These are phyloP conservation scores for Gymnodraco acuticeps DNA, from an alignment of 2,797 vertebrate species.

Conservation along the genomic window DNA sequence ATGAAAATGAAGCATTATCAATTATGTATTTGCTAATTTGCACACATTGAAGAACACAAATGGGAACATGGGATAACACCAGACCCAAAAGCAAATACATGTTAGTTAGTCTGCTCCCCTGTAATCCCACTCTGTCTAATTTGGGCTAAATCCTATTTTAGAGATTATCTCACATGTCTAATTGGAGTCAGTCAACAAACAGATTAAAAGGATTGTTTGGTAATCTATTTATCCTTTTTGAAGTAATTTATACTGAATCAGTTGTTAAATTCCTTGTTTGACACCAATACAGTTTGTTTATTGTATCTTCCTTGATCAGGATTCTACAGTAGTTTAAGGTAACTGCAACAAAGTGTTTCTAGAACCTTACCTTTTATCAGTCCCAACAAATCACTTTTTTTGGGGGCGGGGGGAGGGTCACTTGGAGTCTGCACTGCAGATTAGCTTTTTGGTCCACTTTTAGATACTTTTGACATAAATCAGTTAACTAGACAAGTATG, in stretches of 20 bases:
- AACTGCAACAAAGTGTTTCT: background rate
- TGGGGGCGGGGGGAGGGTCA: slow-evolving; percentile 13
- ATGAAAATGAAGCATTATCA: no score
- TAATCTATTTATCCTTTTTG: background rate
- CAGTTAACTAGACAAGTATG: background rate
- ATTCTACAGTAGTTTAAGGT: slow-evolving; percentile 2
- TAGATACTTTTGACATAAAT: slow-evolving; percentile 20
- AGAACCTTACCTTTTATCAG: slow-evolving; percentile 5
- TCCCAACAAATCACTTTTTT: slow-evolving; percentile 18
- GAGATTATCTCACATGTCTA: slow-evolving; percentile 39
- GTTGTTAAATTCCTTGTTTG: no score
- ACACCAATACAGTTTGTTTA: background rate
- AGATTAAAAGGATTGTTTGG: background rate
- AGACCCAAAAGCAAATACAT: no score
- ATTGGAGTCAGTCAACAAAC: slow-evolving; percentile 15
- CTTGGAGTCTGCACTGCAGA: slow-evolving; percentile 27
- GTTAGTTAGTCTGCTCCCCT: background rate
- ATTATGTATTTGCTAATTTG: no score
- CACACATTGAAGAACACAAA: no score
- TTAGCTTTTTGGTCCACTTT: slow-evolving; percentile 40
- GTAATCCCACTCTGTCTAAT: slow-evolving; percentile 34
- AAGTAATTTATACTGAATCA: no score
- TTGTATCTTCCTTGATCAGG: background rate
- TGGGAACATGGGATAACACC: no score
- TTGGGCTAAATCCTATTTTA: slow-evolving; percentile 49